Evolutionary conservation across 2,888 invertebrate species (phyloP), one percentile per base, ranked within the genome.

Genomic region (Pyrgus malvae): DNA sequence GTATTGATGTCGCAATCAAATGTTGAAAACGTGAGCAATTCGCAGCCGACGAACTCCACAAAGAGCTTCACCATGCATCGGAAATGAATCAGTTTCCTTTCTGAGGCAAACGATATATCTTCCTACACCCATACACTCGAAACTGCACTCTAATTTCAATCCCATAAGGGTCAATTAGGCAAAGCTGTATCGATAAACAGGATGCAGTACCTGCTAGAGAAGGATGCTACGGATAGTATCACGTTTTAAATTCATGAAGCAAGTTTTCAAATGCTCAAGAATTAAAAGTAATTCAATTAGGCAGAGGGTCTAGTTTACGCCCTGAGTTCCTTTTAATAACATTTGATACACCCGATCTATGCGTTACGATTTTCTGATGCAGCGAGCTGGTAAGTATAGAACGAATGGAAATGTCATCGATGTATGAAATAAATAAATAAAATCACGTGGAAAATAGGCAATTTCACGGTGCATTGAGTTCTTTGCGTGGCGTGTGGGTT

Each of bases 61-160:
- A 88, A 89, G 88, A 86, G 85, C 83, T 74, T 76, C 82, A 83
- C 85, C 83, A 78, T 87, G 85, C 88, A 88, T 87, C 88, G 88
- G 87, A 89, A 89, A 89, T 89, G 87, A 89, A 86, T 87, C 89
- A 85, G 88, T 85, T 84, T 86, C 87, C 87, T 84, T 81, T 83
- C 77, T 82, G 76, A 76, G 70, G 74, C 79, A 86, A 86, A 83
- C 83, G 80, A 84, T 81, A 85, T 80, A 83, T 82, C 74, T 76
- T 69, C 70, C 38, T 67, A 60, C 61, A 62, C 65, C 64, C 60
- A 62, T 63, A 64, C 76, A 69, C 73, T 70, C 71, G 58, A 82
- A 80, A 79, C 63, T 65, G 65, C 68, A 74, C 83, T 69, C 65
- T 80, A 77, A 63, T 58, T 53, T 61, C 65, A 59, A 62, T 51